Base-by-base conservation (phyloP, 2,888 invertebrate species). In the Aethes cnicana region DNA sequence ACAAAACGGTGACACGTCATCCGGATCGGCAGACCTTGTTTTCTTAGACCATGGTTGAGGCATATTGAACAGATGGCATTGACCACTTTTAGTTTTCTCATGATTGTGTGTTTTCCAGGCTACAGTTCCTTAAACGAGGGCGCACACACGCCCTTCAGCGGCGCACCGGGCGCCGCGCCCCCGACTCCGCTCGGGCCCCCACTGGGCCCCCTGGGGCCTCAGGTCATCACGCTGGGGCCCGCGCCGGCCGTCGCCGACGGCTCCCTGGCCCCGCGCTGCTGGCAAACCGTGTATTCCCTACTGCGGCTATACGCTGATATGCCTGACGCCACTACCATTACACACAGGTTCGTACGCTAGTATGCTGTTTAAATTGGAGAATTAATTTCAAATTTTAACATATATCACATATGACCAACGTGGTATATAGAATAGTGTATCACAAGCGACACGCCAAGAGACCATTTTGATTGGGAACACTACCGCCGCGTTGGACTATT, bases 281-380 rank as follows among this genome's bases (percentile, higher is more conserved):
- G 98, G 98, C 95, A 96, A 72, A 98, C 97, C 0, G 94, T 98
- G 61, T 97, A 97, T 77, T 95, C 97, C 77, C 91, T 98, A 55
- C 86, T 98, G 47, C 97, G 98, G 71, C 83, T 98, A 43, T 98
- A 98, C 75, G 97, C 97, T 4, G 96, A 96, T 39, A 96, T 97
- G 93, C 97, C 98, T 0, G 98, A 98, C 73, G 96, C 97, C 0
- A 98, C 98, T 82, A 98, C 97, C 0, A 95, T 98, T 33, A 93
- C 94, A 20, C 95, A 95, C 77, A 91, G 94, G 91, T 91, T 58
- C 8, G 1, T n/a, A n/a, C n/a, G n/a, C n/a, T n/a, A n/a, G n/a
- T n/a, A n/a, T n/a, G n/a, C n/a, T n/a, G n/a, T n/a, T n/a, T n/a
- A n/a, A n/a, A n/a, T n/a, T n/a, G n/a, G n/a, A n/a, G n/a, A n/a